Evolutionary conservation across 2,797 vertebrate species (phyloP), one percentile per base, ranked within the genome.

Genomic region (Clarias pachynema): DNA sequence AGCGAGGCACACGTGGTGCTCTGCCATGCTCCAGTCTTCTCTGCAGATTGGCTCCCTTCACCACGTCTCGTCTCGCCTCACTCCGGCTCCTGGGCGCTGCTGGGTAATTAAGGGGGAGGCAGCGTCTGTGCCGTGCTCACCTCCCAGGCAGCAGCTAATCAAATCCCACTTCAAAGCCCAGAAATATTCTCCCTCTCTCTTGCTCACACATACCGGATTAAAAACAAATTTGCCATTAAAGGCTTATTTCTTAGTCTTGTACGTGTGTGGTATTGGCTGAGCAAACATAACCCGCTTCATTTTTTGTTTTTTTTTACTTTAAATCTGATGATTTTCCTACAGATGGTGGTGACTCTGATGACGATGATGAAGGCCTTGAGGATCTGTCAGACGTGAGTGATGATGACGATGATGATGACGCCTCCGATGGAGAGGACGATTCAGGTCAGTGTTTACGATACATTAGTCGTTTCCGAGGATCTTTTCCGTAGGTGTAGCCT

Each of bases 161-260:
- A 93, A 93, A 93, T 91, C 91, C 89, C 87, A 93, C 93, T 95
- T 95, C 93, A 95, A 94, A 94, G 92, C 91, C 82, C 44, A 73
- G 92, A 91, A 92, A 94, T 84, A 81, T 88, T 88, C 89, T 92
- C 91, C 91, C 72, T 84, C 83, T 86, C 88, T 85, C 89, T 34
- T 29, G 18, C 37, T 24, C n/a, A 0, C 59, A 34, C 73, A 60
- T 15, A 65, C 60, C 57, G 37, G 44, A 49, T 63, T 57, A 57
- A 18, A 18, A 73, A 83, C 49, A 69, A 37, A 69, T 57, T 66
- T 79, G 26, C 26, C 73, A 66, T 22, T 66, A 37, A 37, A 84
- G 40, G 34, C 31, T 84, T 31, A 56, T 79, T 57, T 57, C 34
- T 22, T 37, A 40, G 24, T 66, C 24, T 29, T 59, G 37, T 69